These are phyloP conservation scores for Oceanodroma tethys DNA, from an alignment of 2,113 vertebrate genomes.

Conservation along the genomic window DNA sequence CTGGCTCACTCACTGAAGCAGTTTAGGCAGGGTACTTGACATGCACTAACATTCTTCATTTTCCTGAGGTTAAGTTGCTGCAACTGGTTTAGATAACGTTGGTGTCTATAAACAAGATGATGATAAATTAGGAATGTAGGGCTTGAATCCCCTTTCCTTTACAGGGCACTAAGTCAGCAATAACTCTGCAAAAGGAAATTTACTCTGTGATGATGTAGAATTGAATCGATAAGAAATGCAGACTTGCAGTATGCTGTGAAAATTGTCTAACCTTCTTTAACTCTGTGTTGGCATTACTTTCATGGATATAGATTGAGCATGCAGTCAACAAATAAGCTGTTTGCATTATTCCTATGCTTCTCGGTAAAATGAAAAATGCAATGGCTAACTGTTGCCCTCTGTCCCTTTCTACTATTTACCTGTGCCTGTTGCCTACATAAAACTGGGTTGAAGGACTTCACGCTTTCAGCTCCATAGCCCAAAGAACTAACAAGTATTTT, in stretches of 20 bases:
- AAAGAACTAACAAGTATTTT: neutral
- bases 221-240: neutral
- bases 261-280: neutral
- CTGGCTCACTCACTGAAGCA: neutral
- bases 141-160: neutral
- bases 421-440: fast-evolving
- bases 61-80: neutral
- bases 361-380: neutral
- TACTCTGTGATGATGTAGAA: neutral
- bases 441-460: neutral
- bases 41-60: neutral
- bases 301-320: neutral
- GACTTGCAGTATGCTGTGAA: neutral
- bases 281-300: neutral
- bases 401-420: neutral
- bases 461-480: neutral
- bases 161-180: neutral
- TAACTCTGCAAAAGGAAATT: neutral
- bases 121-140: neutral
- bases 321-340: neutral
- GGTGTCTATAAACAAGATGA: neutral
- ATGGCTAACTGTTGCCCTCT: neutral
- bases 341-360: neutral
- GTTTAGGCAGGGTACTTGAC: neutral
- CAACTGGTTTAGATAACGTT: neutral